Base-by-base conservation (phyloP, 2,113 vertebrate genomes). In the Nerophis ophidion region DNA sequence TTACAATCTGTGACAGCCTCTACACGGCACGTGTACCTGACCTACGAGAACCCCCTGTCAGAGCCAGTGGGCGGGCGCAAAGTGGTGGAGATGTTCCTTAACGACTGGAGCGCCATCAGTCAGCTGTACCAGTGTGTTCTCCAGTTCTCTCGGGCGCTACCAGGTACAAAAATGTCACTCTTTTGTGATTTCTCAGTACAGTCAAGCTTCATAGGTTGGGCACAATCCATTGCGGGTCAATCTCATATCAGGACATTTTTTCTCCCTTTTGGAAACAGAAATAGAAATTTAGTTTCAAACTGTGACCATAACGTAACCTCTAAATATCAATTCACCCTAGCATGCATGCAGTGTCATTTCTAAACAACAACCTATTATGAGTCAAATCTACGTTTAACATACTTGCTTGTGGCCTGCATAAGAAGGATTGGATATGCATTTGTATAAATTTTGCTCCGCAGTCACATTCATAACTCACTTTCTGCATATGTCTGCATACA, bases 81-180 rank as follows among this genome's bases (percentile, higher is more conserved):
- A 85, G 95, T 99, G 48, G 95, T 99, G 14, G 96, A 99, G 87
- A 97, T 97, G 93, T 99, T 98, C 73, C 94, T 99, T 1, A 98
- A 96, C 42, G 97, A 99, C 83, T 99, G 95, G 96, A 97, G 86
- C 61, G 94, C 94, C 62, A 95, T 99, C 35, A 95, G 94, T 73
- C 92, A 93, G 68, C 92, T 99, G 54, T 98, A 99, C 65, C 93
- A 98, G 59, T 98, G 97, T 87, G 94, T 99, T 68, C 84, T 98
- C 83, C 94, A 96, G 80, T 98, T 97, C 84, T 93, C 96, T 62
- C 90, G 92, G 12, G 88, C 93, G 60, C 84, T 97, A 71, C 91
- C 93, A 90, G 96, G 96, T 98, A 68, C 3, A 60, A 72, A 34
- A 2, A 4, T 1, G 0, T 4, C 33, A 35, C 57, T 10, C 16